Conservation (phyloP, 1,140 invertebrate species). For the Whitmania pigra region DNA sequence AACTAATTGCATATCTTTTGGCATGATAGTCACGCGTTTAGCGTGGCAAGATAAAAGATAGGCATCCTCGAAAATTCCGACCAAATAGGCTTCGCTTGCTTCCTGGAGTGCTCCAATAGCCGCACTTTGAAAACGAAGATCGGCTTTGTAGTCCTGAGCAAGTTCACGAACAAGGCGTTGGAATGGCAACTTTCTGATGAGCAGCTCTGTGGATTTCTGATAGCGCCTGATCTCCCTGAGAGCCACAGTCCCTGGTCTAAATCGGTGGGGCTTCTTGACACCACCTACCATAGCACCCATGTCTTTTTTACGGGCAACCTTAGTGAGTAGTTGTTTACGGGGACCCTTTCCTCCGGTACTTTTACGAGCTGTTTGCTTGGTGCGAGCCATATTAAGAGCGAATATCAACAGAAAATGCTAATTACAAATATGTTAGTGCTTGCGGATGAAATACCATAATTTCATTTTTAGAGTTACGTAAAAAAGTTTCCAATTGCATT, state of each 20-base stretch:
- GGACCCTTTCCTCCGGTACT: conserved; percentile 60
- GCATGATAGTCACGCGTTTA: conserved; percentile 88
- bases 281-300: conserved; percentile 72
- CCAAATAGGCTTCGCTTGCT: conserved; percentile 15
- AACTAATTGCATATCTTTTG: conserved; percentile 72
- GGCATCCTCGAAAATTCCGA: conserved; percentile 73
- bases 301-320: conserved; percentile 62
- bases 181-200: conserved; percentile 48
- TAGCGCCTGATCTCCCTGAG: conserved; percentile 34
- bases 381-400: conserved; percentile 58
- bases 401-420: too few relatives aligned
- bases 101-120: conserved; percentile 53
- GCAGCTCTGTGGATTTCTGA: conserved; percentile 58
- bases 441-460: too few relatives aligned
- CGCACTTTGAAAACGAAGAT: conserved; percentile 65
- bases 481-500: too few relatives aligned
- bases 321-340: conserved; percentile 70
- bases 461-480: too few relatives aligned
- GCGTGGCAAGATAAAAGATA: conserved; percentile 87
- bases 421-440: too few relatives aligned
- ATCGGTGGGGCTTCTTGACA: conserved; percentile 59
- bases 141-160: conserved; percentile 63
- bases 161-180: conserved; percentile 52
- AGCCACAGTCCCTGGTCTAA: conserved; percentile 40
- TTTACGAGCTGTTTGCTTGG: conserved; percentile 64